Evolutionary conservation across 1,140 invertebrate genomes (phyloP).

Genomic region (Teleogryllus occipitalis): DNA sequence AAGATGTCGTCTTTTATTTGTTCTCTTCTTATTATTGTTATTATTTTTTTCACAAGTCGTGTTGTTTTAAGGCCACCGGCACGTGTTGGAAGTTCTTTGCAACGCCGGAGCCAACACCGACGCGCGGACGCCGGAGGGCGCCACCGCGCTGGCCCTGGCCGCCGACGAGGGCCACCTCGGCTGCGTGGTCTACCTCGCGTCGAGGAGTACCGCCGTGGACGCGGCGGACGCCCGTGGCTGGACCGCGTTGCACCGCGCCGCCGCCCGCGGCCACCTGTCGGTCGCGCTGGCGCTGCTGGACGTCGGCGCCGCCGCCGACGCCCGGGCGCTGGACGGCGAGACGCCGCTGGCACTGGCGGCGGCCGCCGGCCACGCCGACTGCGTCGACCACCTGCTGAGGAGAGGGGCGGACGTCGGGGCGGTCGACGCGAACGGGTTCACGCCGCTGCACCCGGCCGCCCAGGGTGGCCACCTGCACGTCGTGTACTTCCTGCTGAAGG

Average conservation of each 20-base stretch:
- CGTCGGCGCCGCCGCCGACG: neutral
- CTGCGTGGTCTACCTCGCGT: neutral
- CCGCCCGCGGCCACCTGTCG: neutral
- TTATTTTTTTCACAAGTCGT: no score
- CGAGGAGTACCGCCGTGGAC: neutral
- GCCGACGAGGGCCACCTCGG: neutral
- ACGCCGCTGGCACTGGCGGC: neutral
- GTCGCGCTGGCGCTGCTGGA: neutral
- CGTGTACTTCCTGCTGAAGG: conserved; percentile 44
- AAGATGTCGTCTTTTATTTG: no score
- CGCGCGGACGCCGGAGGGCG: neutral
- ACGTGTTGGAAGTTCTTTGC: no score
- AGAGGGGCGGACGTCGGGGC: neutral
- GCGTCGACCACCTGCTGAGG: neutral
- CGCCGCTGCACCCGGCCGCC: neutral
- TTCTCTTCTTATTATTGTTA: no score
- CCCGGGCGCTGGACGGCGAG: neutral
- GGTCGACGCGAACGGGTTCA: neutral
- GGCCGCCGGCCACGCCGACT: neutral
- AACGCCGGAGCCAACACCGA: neutral
- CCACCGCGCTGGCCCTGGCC: neutral
- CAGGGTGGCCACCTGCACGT: conserved; percentile 38
- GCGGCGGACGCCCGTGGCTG: neutral
- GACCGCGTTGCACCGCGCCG: neutral
- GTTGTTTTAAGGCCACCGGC: no score